Evolutionary conservation across 2,888 invertebrate genomes (phyloP).

Genomic region (Gandaritis pyraliata): DNA sequence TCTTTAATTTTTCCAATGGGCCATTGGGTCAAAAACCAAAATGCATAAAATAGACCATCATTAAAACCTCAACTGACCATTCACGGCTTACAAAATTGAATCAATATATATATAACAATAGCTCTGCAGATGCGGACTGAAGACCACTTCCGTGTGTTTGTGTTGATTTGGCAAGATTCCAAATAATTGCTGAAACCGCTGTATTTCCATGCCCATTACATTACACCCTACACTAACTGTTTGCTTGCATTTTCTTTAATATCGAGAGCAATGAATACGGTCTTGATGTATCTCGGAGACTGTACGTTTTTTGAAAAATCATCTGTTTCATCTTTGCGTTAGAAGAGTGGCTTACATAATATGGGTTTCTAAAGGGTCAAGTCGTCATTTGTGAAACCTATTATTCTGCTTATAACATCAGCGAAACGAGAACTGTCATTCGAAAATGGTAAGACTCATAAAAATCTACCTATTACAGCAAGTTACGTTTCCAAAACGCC

Average conservation of each 20-base stretch:
- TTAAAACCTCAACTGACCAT: too few species aligned
- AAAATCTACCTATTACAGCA: background rate
- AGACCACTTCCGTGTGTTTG: constrained; percentile 17
- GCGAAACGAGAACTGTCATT: too few species aligned
- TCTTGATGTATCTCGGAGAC: background rate
- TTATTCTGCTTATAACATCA: too few species aligned
- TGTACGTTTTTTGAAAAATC: too few species aligned
- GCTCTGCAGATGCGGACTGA: background rate
- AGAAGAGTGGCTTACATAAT: too few species aligned
- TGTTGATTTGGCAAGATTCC: constrained; percentile 28
- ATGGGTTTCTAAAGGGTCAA: too few species aligned
- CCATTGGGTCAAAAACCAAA: too few species aligned
- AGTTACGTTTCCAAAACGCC: background rate
- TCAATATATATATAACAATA: constrained; percentile 26
- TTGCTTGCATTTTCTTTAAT: background rate
- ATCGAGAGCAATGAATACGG: background rate
- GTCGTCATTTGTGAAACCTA: too few species aligned
- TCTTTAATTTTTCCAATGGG: too few species aligned
- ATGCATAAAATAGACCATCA: too few species aligned
- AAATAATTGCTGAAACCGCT: constrained; percentile 4
- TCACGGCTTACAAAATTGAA: background rate
- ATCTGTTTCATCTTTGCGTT: too few species aligned
- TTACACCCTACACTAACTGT: background rate
- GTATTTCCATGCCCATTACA: constrained; percentile 6
- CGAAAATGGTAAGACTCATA: background rate